Evolutionary conservation across 2,797 vertebrate genomes (phyloP), one percentile per base, ranked within the genome.

Genomic region (Mormyrus hasselquistii): DNA sequence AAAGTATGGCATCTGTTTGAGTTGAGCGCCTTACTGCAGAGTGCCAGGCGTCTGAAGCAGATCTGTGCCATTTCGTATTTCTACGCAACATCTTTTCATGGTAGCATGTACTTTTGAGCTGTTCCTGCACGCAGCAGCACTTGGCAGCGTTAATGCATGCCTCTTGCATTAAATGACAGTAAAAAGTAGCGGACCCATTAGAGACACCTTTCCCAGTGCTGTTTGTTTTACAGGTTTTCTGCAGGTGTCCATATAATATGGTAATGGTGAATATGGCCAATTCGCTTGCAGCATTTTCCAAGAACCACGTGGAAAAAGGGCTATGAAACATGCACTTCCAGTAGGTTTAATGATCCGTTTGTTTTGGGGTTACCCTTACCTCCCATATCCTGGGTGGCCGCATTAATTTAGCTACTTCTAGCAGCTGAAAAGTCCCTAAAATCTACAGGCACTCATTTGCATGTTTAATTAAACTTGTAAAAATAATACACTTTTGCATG

Each of bases 191-290:
- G 2, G 22, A 50, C 1, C 10, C 22, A 47, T 85, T 53, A 29
- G 38, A n/a, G 4, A n/a, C 38, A 41, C 69, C 2, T 16, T 41
- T 10, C 10, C 25, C 44, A 14, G 83, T 52, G 22, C 47, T 19
- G 83, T 85, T n/a, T 50, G 49, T 94, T 91, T 92, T 90, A 89
- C 90, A 89, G 59, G 93, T 93, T 93, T 93, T 94, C 94, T 95
- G 94, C 94, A 96, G 94, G 93, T 94, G 94, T 94, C 93, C 92
- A 93, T 93, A 93, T 94, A 94, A 94, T 92, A 90, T 94, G 94
- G 89, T 92, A 91, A 93, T 92, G 92, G 92, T 90, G 34, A 41
- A 38, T 19, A 76, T 76, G 14, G 34, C 34, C 91, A 93, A 92
- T 93, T 92, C 89, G 90, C 88, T 88, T 91, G 90, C 90, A 90